Evolutionary conservation across 2,888 invertebrate genomes (phyloP), one percentile per base, ranked within the genome.

Genomic region (Muschampia plurimacula): DNA sequence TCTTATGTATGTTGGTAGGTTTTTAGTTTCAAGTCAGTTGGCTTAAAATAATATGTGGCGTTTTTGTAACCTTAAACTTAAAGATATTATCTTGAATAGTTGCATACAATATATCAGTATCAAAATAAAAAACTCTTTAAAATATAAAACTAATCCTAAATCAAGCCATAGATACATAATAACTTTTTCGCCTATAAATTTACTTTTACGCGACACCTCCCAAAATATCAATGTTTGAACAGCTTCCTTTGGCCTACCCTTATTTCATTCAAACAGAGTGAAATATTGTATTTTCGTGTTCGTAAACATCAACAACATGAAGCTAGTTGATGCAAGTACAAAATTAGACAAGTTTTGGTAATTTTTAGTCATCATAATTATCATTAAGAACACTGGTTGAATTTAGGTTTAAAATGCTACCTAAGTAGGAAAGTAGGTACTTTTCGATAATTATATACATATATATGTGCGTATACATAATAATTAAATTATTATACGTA

Each of bases 201-300:
- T 22, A n/a, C 52, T 55, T 55, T 32, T 13, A 59, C 59, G 32
- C 13, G 59, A 59, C 59, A 32, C 59, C 32, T 59, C 59, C 28
- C 10, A 32, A 59, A 57, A 59, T 59, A 59, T 59, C 59, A 59
- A 59, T 59, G 59, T 59, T 59, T 59, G 59, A 59, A 59, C 59
- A 59, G 59, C 59, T 28, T 59, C 59, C 59, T 13, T 12, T 13
- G 59, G 22, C 52, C 52, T n/a, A 55, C 52, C 52, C 52, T n/a
- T 55, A 22, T 22, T 52, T 22, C 28, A 28, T 28, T 6, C 57
- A 57, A 57, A 57, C 12, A 10, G 57, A 28, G 28, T 57, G 5
- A 28, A 57, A 57, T 28, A 28, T 57, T 9, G 10, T 57, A 22
- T 9, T n/a, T 57, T 57, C 57, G 44, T 52, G 7, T 52, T 15